Evolutionary conservation across 64 coral and sea anemone genomes (phyloP).

Genomic region (Montipora cactus): DNA sequence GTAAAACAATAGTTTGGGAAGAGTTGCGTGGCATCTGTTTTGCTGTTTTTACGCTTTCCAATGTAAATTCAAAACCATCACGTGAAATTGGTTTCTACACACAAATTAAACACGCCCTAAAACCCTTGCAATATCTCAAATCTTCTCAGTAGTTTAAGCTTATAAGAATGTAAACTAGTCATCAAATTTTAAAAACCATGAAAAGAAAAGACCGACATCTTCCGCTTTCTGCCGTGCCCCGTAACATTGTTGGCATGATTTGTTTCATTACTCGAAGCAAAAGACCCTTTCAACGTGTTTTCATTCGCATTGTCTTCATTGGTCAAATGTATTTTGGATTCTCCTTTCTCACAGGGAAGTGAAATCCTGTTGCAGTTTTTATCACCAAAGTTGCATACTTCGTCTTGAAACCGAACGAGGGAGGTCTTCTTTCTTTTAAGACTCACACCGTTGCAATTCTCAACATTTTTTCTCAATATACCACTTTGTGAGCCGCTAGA

Average conservation of each 20-base stretch:
- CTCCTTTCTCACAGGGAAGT: neutral
- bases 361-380: neutral
- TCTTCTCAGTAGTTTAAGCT: too few relatives aligned
- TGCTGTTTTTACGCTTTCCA: too few relatives aligned
- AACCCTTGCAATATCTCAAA: too few relatives aligned
- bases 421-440: conserved; percentile 27
- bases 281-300: neutral
- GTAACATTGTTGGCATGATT: neutral
- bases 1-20: too few relatives aligned
- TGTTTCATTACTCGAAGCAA: neutral
- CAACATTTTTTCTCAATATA: conserved; percentile 48
- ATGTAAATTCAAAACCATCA: too few relatives aligned
- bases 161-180: too few relatives aligned
- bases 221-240: conserved; percentile 38
- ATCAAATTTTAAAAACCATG: neutral
- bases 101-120: too few relatives aligned
- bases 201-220: conserved; percentile 66
- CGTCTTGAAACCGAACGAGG: conserved; percentile 23
- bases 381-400: neutral
- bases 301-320: neutral
- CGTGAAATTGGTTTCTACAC: too few relatives aligned
- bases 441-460: neutral
- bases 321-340: neutral
- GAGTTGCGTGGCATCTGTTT: too few relatives aligned
- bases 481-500: conserved; percentile 31